Percentiles rank a stretch among this genome's conserved stretches.
phyloP scores from a whole-genome alignment of 2,113 vertebrate species.

The Varanus komodoensis region DNA sequence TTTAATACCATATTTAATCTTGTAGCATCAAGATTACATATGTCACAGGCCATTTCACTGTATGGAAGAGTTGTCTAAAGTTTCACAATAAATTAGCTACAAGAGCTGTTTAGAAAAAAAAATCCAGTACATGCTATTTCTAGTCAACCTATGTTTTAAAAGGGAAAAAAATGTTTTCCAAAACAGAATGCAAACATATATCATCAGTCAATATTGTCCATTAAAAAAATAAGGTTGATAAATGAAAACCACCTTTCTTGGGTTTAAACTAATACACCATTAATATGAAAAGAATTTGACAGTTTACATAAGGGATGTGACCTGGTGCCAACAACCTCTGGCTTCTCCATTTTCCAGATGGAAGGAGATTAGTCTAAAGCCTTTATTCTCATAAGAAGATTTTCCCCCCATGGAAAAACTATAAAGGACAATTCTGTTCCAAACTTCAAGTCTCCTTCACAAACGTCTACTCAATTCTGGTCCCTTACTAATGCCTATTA shows the following conservation, averaged over 20 bases:
- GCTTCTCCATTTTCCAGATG: slow-evolving; percentile 87
- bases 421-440: slow-evolving; percentile 82
- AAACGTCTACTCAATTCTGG: slow-evolving; percentile 83
- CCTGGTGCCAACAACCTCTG: slow-evolving; percentile 82
- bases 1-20: not conserved
- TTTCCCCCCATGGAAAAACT: slow-evolving; percentile 79
- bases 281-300: slow-evolving; percentile 87
- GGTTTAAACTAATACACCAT: slow-evolving; percentile 82
- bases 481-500: slow-evolving; percentile 82
- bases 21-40: slow-evolving; percentile 32
- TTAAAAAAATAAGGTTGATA: slow-evolving; percentile 66
- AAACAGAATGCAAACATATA: slow-evolving; percentile 21
- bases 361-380: slow-evolving; percentile 83
- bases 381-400: slow-evolving; percentile 84
- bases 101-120: slow-evolving; percentile 49
- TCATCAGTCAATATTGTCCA: slow-evolving; percentile 15
- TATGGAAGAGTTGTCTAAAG: slow-evolving; percentile 54
- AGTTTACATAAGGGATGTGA: slow-evolving; percentile 91
- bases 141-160: slow-evolving; percentile 24
- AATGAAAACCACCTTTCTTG: slow-evolving; percentile 71
- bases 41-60: slow-evolving; percentile 44
- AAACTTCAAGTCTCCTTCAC: slow-evolving; percentile 83
- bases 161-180: slow-evolving; percentile 70
- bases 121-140: slow-evolving; percentile 49
- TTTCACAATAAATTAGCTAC: slow-evolving; percentile 58